These are phyloP conservation scores for Entomyzon cyanotis DNA, from an alignment of 2,113 vertebrate genomes.

Conservation along the genomic window DNA sequence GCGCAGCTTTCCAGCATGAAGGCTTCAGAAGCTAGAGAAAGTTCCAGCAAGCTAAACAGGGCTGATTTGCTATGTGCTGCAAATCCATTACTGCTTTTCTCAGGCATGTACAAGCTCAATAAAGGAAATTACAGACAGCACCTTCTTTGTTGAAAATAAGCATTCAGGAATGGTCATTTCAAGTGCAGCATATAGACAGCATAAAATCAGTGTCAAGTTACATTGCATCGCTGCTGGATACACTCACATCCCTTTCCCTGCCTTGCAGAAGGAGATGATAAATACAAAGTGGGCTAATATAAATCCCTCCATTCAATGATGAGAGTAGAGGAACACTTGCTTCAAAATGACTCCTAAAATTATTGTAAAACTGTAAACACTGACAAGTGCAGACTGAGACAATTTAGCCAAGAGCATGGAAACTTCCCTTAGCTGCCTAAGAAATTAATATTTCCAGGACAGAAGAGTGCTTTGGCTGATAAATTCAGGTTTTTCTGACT, in stretches of 20 bases:
- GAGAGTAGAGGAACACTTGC: not conserved
- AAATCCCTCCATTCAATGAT: not conserved
- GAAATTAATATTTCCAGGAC: not conserved
- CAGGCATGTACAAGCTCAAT: not conserved
- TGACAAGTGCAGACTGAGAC: not conserved
- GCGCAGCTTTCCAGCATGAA: not conserved
- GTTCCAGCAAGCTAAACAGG: not conserved
- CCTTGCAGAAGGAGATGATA: not conserved
- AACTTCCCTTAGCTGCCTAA: not conserved
- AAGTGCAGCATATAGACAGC: not conserved
- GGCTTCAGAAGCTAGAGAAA: not conserved
- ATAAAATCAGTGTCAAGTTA: not conserved
- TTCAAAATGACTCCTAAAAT: not conserved
- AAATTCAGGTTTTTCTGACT: not conserved
- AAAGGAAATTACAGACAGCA: not conserved
- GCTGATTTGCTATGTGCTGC: not conserved
- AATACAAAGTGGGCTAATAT: not conserved
- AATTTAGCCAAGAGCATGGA: not conserved
- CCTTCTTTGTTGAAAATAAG: not conserved
- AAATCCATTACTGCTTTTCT: not conserved
- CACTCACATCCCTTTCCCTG: not conserved
- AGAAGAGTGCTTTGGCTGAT: not conserved
- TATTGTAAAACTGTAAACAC: not conserved
- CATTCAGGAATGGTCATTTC: not conserved
- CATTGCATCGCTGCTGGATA: not conserved